phyloP scores from a whole-genome alignment of 2,113 vertebrate species.

The Myotis lucifugus region DNA sequence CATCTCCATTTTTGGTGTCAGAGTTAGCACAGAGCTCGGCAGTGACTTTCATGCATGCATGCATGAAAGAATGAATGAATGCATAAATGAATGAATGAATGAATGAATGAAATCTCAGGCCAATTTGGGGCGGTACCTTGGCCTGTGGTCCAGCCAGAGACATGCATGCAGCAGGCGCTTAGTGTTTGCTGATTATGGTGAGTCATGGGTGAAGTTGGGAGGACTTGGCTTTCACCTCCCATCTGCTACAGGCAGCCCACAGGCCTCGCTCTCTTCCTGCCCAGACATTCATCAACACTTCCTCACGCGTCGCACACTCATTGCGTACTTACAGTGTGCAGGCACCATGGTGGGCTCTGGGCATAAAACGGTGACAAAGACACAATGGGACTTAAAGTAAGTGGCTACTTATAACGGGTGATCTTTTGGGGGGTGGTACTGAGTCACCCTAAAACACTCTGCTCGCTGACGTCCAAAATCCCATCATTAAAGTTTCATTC shows the following conservation, averaged over 20 bases:
- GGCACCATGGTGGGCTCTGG: background rate
- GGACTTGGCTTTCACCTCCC: background rate
- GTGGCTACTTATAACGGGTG: background rate
- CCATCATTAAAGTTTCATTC: background rate
- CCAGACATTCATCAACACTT: too few relatives aligned
- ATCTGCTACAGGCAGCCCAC: background rate
- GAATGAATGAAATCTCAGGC: background rate
- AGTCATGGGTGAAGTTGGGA: slow-evolving; percentile 16
- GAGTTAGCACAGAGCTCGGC: background rate
- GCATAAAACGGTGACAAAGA: background rate
- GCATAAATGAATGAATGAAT: background rate
- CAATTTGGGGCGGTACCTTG: background rate
- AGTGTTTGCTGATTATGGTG: background rate
- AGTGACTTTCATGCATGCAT: background rate
- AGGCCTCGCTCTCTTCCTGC: background rate
- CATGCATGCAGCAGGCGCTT: background rate
- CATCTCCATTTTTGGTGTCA: background rate
- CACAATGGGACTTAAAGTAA: background rate
- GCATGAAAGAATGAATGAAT: background rate
- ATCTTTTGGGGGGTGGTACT: background rate
- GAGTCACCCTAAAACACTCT: background rate
- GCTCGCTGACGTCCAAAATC: background rate
- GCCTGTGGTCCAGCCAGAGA: background rate
- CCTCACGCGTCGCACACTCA: rapidly evolving
- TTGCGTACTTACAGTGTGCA: background rate